Conservation (phyloP, 2,888 invertebrate species). For the Ectropis crepuscularia region DNA sequence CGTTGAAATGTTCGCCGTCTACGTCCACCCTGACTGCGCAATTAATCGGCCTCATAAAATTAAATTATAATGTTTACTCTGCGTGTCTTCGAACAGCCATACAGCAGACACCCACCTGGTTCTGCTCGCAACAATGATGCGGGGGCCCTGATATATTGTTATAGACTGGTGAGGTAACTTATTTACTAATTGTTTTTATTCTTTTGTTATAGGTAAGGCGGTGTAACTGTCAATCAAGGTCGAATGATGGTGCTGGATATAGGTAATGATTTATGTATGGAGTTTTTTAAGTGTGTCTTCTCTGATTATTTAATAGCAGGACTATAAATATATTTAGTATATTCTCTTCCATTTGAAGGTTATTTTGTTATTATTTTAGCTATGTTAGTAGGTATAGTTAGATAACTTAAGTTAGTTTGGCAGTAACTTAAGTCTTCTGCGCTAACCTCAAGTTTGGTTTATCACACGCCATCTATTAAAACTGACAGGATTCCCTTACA, state of each 20-base stretch:
- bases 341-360: no score
- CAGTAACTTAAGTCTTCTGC: no score
- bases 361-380: no score
- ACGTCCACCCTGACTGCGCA: constrained; percentile 17
- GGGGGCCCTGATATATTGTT: constrained; percentile 76
- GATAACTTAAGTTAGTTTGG: no score
- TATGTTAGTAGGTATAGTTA: no score
- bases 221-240: constrained; percentile 53
- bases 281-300: background rate
- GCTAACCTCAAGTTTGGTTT: no score
- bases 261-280: constrained; percentile 5
- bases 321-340: no score
- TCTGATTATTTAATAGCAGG: background rate
- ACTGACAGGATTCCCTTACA: no score
- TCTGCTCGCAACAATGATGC: constrained; percentile 73
- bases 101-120: constrained; percentile 61
- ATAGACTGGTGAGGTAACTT: constrained; percentile 67
- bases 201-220: constrained; percentile 77
- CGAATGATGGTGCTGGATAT: constrained; percentile 28
- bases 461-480: no score
- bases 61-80: constrained; percentile 27
- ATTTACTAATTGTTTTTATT: constrained; percentile 77
- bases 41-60: constrained; percentile 35
- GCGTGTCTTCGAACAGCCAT: constrained; percentile 17
- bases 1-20: background rate